These are phyloP conservation scores for Lutraria rhynchaena DNA, from an alignment of 1,140 invertebrate species.

Conservation along the genomic window DNA sequence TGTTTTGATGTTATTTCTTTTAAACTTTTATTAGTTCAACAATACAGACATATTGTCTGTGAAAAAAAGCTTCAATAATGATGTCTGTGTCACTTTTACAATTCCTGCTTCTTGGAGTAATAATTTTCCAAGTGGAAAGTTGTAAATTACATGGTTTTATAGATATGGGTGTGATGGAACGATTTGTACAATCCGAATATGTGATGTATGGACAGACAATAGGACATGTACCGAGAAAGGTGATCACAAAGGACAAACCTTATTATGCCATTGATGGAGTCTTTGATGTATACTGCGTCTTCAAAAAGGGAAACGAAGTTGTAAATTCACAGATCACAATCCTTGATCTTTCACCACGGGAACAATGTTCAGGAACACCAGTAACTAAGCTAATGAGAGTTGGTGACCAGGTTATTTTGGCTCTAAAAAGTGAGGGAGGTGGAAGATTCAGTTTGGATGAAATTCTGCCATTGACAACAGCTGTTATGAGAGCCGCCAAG, in stretches of 20 bases:
- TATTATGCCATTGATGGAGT: conserved; percentile 36
- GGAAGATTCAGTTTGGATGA: conserved; percentile 17
- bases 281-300: conserved; percentile 36
- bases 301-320: not conserved
- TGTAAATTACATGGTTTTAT: conserved; percentile 13
- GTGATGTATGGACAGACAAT: conserved; percentile 22
- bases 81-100: not conserved
- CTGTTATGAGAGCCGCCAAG: not conserved
- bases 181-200: conserved; percentile 16
- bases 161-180: conserved; percentile 30
- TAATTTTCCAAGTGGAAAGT: not conserved
- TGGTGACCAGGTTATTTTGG: conserved; percentile 36
- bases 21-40: too few relatives aligned
- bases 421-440: not conserved
- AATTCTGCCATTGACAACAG: conserved; percentile 30
- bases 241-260: not conserved
- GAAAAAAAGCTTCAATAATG: not conserved
- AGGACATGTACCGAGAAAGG: conserved; percentile 7
- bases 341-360: conserved; percentile 21
- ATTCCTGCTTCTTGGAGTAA: not conserved
- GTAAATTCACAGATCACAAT: conserved; percentile 18
- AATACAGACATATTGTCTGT: too few relatives aligned
- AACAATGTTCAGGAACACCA: conserved; percentile 32
- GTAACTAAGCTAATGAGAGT: conserved; percentile 26
- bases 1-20: too few relatives aligned